Evolutionary conservation across 2,113 vertebrate species (phyloP).

Genomic region (Psittacula cyanocephala): DNA sequence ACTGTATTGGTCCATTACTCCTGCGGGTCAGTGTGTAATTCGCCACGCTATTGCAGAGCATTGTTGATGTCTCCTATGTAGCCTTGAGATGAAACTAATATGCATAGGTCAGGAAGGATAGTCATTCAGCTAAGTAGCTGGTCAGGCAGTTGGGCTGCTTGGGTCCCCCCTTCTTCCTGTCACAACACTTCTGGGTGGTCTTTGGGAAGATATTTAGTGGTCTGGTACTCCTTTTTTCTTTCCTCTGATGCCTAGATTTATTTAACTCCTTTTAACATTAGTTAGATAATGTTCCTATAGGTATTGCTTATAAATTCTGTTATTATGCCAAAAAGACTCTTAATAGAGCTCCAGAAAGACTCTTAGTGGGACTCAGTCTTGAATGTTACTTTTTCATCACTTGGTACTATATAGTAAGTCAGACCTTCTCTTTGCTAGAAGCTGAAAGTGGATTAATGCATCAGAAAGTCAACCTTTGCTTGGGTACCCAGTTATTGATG

Average conservation of each 20-base stretch:
- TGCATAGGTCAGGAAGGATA: neutral
- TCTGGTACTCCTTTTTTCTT: neutral
- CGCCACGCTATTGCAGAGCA: neutral
- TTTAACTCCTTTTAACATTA: neutral
- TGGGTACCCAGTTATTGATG: neutral
- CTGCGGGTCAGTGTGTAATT: neutral
- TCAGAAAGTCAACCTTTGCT: neutral
- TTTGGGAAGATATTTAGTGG: neutral
- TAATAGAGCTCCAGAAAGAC: neutral
- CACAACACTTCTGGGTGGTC: neutral
- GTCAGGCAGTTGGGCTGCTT: neutral
- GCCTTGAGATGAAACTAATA: neutral
- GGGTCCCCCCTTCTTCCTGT: neutral
- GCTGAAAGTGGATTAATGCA: neutral
- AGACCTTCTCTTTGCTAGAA: neutral
- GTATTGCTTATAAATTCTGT: neutral
- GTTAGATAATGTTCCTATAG: neutral
- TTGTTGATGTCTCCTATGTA: neutral
- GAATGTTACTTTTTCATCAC: neutral
- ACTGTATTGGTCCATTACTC: neutral
- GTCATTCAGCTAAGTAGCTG: neutral
- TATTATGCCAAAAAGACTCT: neutral
- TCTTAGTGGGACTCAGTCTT: neutral
- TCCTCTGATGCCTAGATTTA: neutral
- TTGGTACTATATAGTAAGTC: neutral